These are phyloP conservation scores for Anodontia alba DNA, from an alignment of 2,888 invertebrate species.

Conservation along the genomic window DNA sequence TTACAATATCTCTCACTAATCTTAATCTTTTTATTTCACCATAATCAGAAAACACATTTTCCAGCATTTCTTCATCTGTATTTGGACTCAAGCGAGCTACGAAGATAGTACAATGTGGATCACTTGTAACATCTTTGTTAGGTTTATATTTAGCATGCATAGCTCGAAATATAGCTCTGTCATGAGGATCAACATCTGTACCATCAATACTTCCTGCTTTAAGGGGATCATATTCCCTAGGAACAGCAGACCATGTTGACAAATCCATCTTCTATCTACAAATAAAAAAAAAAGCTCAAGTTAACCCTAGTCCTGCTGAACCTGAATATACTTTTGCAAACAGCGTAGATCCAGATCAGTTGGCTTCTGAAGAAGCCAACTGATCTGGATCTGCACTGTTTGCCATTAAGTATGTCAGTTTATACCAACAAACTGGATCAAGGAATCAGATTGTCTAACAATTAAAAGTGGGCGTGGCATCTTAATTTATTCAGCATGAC, in stretches of 20 bases:
- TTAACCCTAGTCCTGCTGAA: too few species aligned
- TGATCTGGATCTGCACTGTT: too few species aligned
- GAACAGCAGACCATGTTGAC: constrained; percentile 74
- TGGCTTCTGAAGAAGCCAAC: too few species aligned
- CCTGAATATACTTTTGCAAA: too few species aligned
- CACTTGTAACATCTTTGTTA: constrained; percentile 87
- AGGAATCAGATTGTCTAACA: too few species aligned
- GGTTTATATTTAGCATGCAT: constrained; percentile 86
- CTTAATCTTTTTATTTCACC: constrained; percentile 89
- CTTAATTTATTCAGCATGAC: too few species aligned
- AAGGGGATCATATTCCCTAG: constrained; percentile 91
- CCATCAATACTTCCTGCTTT: constrained; percentile 95
- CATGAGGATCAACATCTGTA: constrained; percentile 93
- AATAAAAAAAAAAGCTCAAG: neutral
- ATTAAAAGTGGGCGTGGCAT: too few species aligned
- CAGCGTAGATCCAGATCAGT: too few species aligned
- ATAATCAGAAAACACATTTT: constrained; percentile 86
- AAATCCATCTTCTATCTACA: constrained; percentile 27
- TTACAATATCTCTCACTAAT: constrained; percentile 92
- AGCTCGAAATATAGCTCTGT: constrained; percentile 91
- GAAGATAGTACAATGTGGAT: constrained; percentile 91
- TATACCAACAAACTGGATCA: too few species aligned
- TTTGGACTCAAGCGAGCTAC: constrained; percentile 90
- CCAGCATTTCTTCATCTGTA: constrained; percentile 88
- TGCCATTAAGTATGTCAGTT: too few species aligned